Evolutionary conservation across 2,888 invertebrate genomes (phyloP), one percentile per base, ranked within the genome.

Genomic region (Ditula angustiorana): DNA sequence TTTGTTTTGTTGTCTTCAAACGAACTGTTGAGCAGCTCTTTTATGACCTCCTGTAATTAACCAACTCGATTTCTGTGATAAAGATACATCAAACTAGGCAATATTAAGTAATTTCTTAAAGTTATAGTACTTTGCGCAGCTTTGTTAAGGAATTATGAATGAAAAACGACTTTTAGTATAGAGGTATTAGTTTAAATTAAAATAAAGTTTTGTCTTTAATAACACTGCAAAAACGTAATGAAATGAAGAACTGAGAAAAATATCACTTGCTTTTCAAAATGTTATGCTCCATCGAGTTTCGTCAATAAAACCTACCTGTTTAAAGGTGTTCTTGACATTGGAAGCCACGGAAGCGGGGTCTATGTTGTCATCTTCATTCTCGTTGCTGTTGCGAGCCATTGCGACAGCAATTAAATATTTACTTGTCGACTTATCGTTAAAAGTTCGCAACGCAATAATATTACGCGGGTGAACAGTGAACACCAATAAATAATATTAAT

Each of bases 1-100:
- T 94, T 94, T 1, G 89, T 93, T 78, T 94, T 94, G 69, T 92
- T 86, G 74, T 94, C 94, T 76, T 87, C 85, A 72, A 93, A 94
- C 41, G 93, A 88, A 26, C 87, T 86, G 72, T 93, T 91, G 2
- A 94, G 71, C 5, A 92, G 82, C 69, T 94, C 94, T 76, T 93
- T 94, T 61, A 94, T 89, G 7, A 93, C 79, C 68, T 94, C 93
- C 94, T 94, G 69, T 47, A 67, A 68, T n/a, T n/a, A n/a, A n/a
- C n/a, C n/a, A n/a, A n/a, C n/a, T n/a, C n/a, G n/a, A n/a, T n/a
- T n/a, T n/a, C n/a, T n/a, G n/a, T n/a, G n/a, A n/a, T n/a, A n/a
- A n/a, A n/a, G n/a, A n/a, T n/a, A n/a, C n/a, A n/a, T n/a, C n/a
- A n/a, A n/a, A n/a, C n/a, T n/a, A n/a, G n/a, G n/a, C n/a, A n/a